phyloP scores from a whole-genome alignment of 1,140 invertebrate genomes.

The Hyles vespertilio region DNA sequence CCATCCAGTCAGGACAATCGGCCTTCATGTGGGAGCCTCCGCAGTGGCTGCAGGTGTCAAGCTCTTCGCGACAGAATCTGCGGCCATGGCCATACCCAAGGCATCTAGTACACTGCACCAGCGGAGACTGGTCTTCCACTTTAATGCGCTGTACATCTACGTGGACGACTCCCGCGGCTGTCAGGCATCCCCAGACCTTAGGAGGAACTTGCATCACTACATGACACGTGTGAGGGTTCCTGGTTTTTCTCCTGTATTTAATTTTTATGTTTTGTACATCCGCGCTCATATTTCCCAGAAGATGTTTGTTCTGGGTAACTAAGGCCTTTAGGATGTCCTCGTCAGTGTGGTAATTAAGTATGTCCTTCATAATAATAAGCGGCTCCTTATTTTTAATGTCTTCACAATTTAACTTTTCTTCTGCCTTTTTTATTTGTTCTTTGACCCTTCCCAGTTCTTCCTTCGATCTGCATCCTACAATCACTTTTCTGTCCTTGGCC shows the following conservation, averaged over 20 bases:
- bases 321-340: not conserved
- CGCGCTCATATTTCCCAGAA: not conserved
- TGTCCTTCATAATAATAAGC: not conserved
- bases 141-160: no score
- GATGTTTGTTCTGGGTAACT: not conserved
- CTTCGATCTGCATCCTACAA: no score
- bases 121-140: not conserved
- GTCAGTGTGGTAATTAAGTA: not conserved
- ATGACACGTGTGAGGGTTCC: not conserved
- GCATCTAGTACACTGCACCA: not conserved
- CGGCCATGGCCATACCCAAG: slow-evolving; percentile 1
- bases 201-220: no score
- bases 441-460: not conserved
- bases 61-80: not conserved
- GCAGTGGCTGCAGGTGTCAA: slow-evolving; percentile 5
- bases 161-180: no score
- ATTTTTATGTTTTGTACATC: not conserved
- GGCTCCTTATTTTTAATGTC: not conserved
- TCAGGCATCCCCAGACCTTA: no score
- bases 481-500: not conserved
- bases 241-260: not conserved
- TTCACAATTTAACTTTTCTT: not conserved
- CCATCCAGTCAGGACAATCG: not conserved
- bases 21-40: slow-evolving; percentile 1
- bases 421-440: not conserved